Base-by-base conservation (phyloP, 35 echinoderm and acorn worm species). In the Apostichopus californicus region DNA sequence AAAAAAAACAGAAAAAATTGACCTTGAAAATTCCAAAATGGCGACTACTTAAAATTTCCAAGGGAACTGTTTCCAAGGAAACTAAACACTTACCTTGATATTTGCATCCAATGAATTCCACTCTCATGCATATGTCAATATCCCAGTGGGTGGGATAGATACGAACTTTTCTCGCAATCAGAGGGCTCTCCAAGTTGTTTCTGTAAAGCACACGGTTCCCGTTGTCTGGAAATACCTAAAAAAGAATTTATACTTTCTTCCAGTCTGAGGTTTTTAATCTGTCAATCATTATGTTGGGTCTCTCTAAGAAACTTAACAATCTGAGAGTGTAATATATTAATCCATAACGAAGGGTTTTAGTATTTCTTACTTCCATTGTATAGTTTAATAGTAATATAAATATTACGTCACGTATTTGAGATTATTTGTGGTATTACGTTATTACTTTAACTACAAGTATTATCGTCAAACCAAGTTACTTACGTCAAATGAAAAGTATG, bases 31-130 rank as follows among this genome's bases (percentile, higher is more conserved):
- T 46, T 46, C 0, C 34, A 46, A 46, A 46, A 3, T 46, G 34
- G 34, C 34, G 34, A 46, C 34, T 3, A 46, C 34, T 46, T 46
- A 46, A 46, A 46, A 46, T 46, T 46, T 46, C 34, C 34, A 46
- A 46, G 34, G 0, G 34, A 46, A 46, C 34, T 10, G 58, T 61
- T 61, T 61, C 58, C 58, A 9, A 61, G 58, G 58, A 73, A 15
- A 17, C n/a, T 73, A 21, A 11, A 15, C 12, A 21, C 96, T 92
- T 86, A 98, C 96, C 90, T 89, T 91, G 87, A 80, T 94, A 86
- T 28, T 89, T 92, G 79, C 96, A 98, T 79, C 96, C 96, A 73
- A 95, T 86, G n/a, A 98, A 90, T 73, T 98, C 96, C 3, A 98
- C 21, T 17, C 92, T 17, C 81, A 98, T 77, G 72, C 96, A 98